Base-by-base conservation (phyloP, 2,888 invertebrate genomes). In the Rhaphigaster nebulosa region DNA sequence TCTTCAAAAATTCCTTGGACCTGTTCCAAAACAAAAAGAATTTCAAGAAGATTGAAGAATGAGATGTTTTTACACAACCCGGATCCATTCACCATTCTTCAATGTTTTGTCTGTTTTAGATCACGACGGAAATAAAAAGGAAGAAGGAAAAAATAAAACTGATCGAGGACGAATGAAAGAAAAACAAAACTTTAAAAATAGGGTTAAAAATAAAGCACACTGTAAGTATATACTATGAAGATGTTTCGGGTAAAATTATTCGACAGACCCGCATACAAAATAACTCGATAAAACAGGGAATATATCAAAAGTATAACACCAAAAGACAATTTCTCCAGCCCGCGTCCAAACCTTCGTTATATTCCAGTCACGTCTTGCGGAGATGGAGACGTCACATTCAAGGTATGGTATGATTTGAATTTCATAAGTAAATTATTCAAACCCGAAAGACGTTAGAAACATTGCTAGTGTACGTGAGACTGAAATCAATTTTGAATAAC, bases 11-110 rank as follows among this genome's bases (percentile, higher is more conserved):
- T 76, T 76, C 70, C 45, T 84, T 84, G 84, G 84, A 84, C 13
- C n/a, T 6, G n/a, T 45, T 84, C 84, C 84, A 84, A 15, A 84
- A n/a, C 84, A 45, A n/a, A 84, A 50, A 84, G 84, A n/a, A 20
- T 84, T 84, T 45, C 84, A 50, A 84, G 84, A 84, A 65, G 65
- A 29, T 76, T 76, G 70, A 76, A 76, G 70, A 76, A 76, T 76
- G 87, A 54, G 54, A 34, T 87, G 54, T 54, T 56, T 56, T 38
- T 87, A 87, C 20, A 87, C 54, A 87, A 87, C 87, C 12, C 87
- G 26, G 52, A 87, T 76, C 18, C 38, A 76, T 18, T 50, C 52
- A 87, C 87, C 50, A 87, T 87, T 52, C 50, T 87, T 84, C 45
- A 84, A 84, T 84, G 45, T 26, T 84, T 87, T n/a, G 87, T 50